These are phyloP conservation scores for Prionailurus viverrinus DNA, from an alignment of 2,113 vertebrate genomes.

Conservation along the genomic window DNA sequence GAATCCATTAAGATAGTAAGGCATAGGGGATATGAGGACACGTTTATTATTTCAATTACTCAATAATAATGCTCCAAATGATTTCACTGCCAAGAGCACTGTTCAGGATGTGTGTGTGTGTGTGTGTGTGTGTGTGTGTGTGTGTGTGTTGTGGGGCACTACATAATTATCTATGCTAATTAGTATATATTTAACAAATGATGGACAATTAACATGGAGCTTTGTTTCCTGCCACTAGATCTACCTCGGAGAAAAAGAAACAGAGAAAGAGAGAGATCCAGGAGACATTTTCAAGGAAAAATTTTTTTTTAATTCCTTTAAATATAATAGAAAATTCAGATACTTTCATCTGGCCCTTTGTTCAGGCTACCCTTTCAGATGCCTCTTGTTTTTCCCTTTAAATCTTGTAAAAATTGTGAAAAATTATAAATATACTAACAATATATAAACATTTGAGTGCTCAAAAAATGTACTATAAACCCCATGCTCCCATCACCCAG, in stretches of 20 bases:
- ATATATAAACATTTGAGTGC: neutral
- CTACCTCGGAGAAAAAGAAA: neutral
- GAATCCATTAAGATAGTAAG: conserved; percentile 4
- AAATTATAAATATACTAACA: neutral
- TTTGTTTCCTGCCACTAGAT: neutral
- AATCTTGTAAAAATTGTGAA: neutral
- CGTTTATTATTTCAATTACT: conserved; percentile 42
- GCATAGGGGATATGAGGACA: neutral
- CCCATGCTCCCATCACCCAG: neutral
- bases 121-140: neutral
- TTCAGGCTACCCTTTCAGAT: conserved; percentile 13
- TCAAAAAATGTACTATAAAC: neutral
- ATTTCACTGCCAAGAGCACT: neutral
- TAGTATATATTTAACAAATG: neutral
- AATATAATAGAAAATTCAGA: conserved; percentile 24
- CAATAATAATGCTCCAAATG: neutral
- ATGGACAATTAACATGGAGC: neutral
- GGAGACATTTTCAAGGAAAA: neutral
- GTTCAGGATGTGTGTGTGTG: neutral
- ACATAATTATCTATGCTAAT: neutral
- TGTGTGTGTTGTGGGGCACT: neutral
- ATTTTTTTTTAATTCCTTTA: neutral
- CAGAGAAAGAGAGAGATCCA: neutral
- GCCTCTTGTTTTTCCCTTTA: neutral
- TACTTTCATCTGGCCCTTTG: neutral